Evolutionary conservation across 2,797 vertebrate species (phyloP).

Genomic region (Atherinosoma microstoma): DNA sequence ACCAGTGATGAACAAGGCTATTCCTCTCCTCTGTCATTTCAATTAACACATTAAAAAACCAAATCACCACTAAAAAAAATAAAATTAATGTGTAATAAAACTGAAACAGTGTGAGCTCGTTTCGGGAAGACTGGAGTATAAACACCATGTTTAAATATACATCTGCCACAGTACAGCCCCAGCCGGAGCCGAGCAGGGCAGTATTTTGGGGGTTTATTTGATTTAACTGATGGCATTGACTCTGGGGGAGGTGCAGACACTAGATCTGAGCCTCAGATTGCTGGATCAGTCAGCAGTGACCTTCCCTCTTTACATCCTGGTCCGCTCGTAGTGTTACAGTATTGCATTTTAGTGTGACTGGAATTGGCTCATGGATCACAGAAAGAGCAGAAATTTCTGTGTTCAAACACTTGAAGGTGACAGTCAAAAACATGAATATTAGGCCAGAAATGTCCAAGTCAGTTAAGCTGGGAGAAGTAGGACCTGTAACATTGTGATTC

Average conservation of each 20-base stretch:
- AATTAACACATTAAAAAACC: not conserved
- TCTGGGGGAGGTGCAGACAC: conserved; percentile 50
- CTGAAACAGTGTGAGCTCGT: not conserved
- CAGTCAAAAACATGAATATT: not conserved
- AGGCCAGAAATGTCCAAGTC: not conserved
- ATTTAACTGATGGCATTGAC: conserved; percentile 30
- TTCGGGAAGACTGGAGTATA: not conserved
- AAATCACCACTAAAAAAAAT: not conserved
- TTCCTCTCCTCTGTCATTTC: not conserved
- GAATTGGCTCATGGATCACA: conserved; percentile 7
- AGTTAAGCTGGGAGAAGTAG: not conserved
- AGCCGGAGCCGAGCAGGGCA: conserved; percentile 7
- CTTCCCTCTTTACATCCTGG: conserved; percentile 44
- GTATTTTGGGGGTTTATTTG: conserved; percentile 9
- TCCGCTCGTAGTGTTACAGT: conserved; percentile 13
- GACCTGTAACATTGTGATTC: not conserved
- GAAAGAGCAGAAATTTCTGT: conserved; percentile 6
- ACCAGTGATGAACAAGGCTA: fast-evolving
- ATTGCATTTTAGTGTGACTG: conserved; percentile 34
- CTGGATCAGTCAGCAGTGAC: conserved; percentile 61
- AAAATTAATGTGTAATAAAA: not conserved
- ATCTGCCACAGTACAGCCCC: not conserved
- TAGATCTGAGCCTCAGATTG: conserved; percentile 55
- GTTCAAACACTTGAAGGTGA: not conserved
- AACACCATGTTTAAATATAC: not conserved